Conservation (phyloP, 2,113 vertebrate species). For the Numenius arquata region DNA sequence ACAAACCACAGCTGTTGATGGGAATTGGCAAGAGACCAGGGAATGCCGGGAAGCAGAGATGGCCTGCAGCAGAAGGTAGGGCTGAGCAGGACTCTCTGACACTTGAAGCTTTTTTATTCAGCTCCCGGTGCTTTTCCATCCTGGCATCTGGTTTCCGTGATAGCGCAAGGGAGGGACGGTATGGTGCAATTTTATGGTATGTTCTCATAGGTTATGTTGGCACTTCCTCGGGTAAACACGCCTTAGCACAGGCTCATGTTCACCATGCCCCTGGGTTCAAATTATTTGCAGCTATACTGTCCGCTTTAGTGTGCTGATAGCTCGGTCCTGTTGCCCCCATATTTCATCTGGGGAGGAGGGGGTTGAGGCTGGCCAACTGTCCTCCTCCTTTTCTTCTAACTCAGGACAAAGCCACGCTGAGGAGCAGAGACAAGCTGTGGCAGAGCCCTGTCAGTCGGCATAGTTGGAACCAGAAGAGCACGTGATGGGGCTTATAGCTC, state of each 20-base stretch:
- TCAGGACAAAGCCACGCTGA: neutral
- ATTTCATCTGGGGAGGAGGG: neutral
- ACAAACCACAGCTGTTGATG: conserved; percentile 50
- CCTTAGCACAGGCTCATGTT: neutral
- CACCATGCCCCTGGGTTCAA: neutral
- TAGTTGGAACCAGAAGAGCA: neutral
- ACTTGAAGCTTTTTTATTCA: neutral
- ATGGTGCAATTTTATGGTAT: neutral
- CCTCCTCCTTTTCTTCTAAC: neutral
- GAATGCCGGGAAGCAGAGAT: conserved; percentile 20
- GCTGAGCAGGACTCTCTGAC: neutral
- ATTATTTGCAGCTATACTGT: neutral
- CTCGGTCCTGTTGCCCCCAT: neutral
- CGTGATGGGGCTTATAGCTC: neutral
- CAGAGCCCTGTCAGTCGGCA: neutral
- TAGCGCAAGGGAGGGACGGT: neutral
- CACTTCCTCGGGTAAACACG: neutral
- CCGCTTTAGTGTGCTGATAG: neutral
- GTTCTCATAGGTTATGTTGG: conserved; percentile 22
- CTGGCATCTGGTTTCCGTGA: neutral
- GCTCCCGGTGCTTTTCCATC: conserved; percentile 22
- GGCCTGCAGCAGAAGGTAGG: conserved; percentile 49
- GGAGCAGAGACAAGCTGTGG: neutral
- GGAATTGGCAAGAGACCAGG: conserved; percentile 46
- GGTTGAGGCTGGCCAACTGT: neutral